phyloP scores from a whole-genome alignment of 2,888 invertebrate genomes.

The Cabera pusaria region DNA sequence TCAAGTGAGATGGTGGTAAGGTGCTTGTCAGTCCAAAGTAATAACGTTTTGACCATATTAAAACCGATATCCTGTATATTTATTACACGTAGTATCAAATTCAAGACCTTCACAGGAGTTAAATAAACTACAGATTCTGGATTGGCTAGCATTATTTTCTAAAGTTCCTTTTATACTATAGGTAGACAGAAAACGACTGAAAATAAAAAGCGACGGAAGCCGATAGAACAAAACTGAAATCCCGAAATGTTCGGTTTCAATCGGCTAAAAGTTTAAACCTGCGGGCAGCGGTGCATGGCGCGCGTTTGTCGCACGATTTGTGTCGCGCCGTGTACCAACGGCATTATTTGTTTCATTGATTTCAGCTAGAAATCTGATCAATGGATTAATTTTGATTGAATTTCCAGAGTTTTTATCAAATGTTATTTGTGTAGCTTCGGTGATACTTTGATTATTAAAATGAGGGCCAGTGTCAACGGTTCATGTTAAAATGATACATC shows the following conservation, averaged over 20 bases:
- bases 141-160: constrained; percentile 1
- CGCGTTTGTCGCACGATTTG: constrained; percentile 16
- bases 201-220: constrained; percentile 19
- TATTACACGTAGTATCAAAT: too few relatives aligned
- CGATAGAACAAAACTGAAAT: constrained; percentile 30
- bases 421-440: too few relatives aligned
- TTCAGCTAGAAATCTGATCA: neutral
- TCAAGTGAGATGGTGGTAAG: too few relatives aligned
- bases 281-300: constrained; percentile 15
- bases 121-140: too few relatives aligned
- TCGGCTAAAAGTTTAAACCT: constrained; percentile 19
- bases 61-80: too few relatives aligned
- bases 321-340: constrained; percentile 5
- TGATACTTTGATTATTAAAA: too few relatives aligned
- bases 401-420: neutral
- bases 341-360: constrained; percentile 11
- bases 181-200: constrained; percentile 25
- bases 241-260: constrained; percentile 25
- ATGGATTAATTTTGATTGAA: neutral
- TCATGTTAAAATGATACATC: too few relatives aligned
- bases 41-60: too few relatives aligned
- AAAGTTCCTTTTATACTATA: constrained; percentile 6
- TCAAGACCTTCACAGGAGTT: too few relatives aligned
- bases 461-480: too few relatives aligned
- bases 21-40: too few relatives aligned